phyloP scores from a whole-genome alignment of 2,888 invertebrate genomes.

The Lepidocyrtinus sp. region DNA sequence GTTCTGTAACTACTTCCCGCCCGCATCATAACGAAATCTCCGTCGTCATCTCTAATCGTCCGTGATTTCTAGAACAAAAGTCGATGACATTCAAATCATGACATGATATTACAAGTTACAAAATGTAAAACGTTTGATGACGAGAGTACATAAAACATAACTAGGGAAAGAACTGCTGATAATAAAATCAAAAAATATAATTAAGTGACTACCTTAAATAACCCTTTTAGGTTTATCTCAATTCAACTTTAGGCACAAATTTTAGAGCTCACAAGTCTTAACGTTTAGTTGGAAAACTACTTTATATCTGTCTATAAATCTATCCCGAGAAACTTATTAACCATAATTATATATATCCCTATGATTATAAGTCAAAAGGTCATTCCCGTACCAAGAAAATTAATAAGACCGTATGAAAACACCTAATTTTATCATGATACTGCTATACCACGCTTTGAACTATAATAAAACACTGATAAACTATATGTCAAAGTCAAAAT shows the following conservation, averaged over 20 bases:
- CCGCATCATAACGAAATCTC: neutral
- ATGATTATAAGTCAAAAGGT: too few relatives aligned
- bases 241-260: neutral
- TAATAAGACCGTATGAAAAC: too few relatives aligned
- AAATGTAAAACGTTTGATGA: neutral
- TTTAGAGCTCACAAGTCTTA: neutral
- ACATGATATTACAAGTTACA: neutral
- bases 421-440: neutral
- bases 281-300: neutral
- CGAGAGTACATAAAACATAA: neutral
- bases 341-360: neutral
- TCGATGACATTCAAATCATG: conserved; percentile 13
- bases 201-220: neutral
- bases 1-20: neutral
- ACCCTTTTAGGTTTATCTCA: neutral
- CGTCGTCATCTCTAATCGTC: neutral
- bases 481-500: neutral
- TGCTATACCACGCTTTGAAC: neutral
- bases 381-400: too few relatives aligned
- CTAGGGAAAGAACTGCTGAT: neutral
- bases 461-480: neutral
- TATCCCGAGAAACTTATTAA: neutral
- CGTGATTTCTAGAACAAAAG: conserved; percentile 2
- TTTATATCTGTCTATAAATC: neutral
- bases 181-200: neutral